Percentiles rank a stretch among this genome's conserved stretches.
Evolutionary conservation across 1,140 invertebrate genomes (phyloP).

Genomic region (Apis dorsata): DNA sequence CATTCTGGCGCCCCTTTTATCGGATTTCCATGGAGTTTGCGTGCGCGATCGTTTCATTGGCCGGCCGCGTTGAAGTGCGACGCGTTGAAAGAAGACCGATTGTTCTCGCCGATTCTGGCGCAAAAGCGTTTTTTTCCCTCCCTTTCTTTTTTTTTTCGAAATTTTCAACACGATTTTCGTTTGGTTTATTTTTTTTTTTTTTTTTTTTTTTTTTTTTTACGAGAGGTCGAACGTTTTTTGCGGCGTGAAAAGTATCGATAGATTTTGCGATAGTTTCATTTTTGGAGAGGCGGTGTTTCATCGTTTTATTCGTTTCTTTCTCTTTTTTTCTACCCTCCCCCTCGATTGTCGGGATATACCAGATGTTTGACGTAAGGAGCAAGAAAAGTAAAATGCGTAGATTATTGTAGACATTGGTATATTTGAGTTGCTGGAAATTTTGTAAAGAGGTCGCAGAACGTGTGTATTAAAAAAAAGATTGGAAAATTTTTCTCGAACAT

Average conservation of each 20-base stretch:
- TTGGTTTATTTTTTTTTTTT: not conserved
- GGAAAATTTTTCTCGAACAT: not conserved
- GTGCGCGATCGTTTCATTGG: slow-evolving; percentile 12
- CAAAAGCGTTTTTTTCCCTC: too few species aligned
- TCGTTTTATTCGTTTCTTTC: not conserved
- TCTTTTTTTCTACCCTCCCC: not conserved
- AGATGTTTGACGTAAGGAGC: too few species aligned
- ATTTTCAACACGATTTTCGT: not conserved
- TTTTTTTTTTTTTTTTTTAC: not conserved
- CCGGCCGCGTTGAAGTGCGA: not conserved
- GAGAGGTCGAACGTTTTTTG: not conserved
- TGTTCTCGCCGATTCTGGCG: not conserved
- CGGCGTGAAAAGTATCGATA: not conserved
- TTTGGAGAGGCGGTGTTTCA: not conserved
- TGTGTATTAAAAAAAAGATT: not conserved
- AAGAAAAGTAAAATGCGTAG: too few species aligned
- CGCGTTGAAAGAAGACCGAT: not conserved
- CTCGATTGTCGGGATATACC: too few species aligned
- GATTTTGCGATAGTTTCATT: not conserved
- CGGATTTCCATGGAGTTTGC: slow-evolving; percentile 7
- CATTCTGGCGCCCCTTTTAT: not conserved
- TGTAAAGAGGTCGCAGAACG: too few species aligned
- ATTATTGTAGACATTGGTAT: too few species aligned
- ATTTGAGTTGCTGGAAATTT: too few species aligned
- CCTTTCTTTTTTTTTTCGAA: not conserved